Evolutionary conservation across 2,797 vertebrate genomes (phyloP).

Genomic region (Spea hammondii): DNA sequence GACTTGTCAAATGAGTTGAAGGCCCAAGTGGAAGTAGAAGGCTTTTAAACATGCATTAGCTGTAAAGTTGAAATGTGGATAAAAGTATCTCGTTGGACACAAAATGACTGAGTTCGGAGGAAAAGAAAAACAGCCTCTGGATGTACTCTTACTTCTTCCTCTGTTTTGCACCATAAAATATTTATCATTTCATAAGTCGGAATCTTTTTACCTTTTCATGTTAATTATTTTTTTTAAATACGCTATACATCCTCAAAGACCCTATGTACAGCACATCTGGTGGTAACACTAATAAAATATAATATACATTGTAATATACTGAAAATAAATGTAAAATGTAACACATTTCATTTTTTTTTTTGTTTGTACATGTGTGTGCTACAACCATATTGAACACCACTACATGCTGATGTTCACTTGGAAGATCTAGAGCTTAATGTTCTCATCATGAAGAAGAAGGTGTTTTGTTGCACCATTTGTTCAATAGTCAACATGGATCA

Average conservation of each 20-base stretch:
- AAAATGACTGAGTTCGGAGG: not conserved
- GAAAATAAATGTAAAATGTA: too few relatives aligned
- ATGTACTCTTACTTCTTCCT: not conserved
- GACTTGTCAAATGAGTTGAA: slow-evolving; percentile 5
- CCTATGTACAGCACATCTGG: not conserved
- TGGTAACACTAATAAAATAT: too few relatives aligned
- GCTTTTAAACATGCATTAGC: slow-evolving; percentile 12
- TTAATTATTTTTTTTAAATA: not conserved
- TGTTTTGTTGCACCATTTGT: too few relatives aligned
- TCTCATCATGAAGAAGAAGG: too few relatives aligned
- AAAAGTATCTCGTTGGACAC: not conserved
- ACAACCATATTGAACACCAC: too few relatives aligned
- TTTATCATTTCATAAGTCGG: not conserved
- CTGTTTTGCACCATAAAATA: not conserved
- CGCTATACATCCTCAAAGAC: not conserved
- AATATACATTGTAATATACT: too few relatives aligned
- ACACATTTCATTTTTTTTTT: too few relatives aligned
- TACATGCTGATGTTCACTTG: too few relatives aligned
- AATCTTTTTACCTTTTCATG: not conserved
- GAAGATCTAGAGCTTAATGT: too few relatives aligned
- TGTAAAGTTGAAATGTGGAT: not conserved
- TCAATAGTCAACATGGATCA: too few relatives aligned
- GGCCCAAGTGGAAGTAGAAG: not conserved
- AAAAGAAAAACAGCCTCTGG: not conserved
- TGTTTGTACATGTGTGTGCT: too few relatives aligned